Percentiles rank a stretch among this genome's conserved stretches.
These are phyloP conservation scores for Gryllus bimaculatus DNA, from an alignment of 1,140 invertebrate genomes.

Conservation along the genomic window DNA sequence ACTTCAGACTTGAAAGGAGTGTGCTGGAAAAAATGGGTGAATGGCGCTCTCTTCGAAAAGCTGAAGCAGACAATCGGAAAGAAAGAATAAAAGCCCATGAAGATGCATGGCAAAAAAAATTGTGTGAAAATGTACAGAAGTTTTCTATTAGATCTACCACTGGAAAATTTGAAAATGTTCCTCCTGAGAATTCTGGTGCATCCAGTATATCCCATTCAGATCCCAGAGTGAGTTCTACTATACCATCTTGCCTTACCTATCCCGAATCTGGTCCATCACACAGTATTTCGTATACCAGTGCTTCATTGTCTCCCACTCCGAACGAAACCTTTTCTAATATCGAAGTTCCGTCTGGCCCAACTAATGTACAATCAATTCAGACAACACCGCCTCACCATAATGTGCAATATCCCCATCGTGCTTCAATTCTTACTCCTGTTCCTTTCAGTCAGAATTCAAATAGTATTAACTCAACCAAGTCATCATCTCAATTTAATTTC, in stretches of 20 bases:
- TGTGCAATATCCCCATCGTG: conserved; percentile 22
- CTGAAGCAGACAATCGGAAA: background rate
- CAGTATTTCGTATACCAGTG: conserved; percentile 1
- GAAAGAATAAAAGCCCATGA: conserved; percentile 11
- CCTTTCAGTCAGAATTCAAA: conserved; percentile 20
- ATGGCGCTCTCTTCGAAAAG: conserved; percentile 40
- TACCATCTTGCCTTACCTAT: background rate
- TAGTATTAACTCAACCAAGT: conserved; percentile 32
- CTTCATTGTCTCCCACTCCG: background rate
- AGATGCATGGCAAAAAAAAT: background rate
- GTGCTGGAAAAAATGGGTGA: conserved; percentile 58
- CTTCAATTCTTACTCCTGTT: conserved; percentile 27
- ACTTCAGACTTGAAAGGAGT: conserved; percentile 59
- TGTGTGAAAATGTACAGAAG: background rate
- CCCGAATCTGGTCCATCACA: background rate
- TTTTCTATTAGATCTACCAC: background rate
- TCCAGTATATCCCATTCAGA: background rate
- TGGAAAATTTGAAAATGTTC: background rate
- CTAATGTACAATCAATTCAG: background rate
- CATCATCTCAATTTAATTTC: conserved; percentile 42
- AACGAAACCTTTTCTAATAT: background rate
- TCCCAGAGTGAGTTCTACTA: conserved; percentile 11
- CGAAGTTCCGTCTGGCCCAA: background rate
- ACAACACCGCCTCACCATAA: background rate
- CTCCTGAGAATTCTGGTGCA: background rate